phyloP scores from a whole-genome alignment of 92 coral and sea anemone genomes.

The Isaurus tuberculatus region DNA sequence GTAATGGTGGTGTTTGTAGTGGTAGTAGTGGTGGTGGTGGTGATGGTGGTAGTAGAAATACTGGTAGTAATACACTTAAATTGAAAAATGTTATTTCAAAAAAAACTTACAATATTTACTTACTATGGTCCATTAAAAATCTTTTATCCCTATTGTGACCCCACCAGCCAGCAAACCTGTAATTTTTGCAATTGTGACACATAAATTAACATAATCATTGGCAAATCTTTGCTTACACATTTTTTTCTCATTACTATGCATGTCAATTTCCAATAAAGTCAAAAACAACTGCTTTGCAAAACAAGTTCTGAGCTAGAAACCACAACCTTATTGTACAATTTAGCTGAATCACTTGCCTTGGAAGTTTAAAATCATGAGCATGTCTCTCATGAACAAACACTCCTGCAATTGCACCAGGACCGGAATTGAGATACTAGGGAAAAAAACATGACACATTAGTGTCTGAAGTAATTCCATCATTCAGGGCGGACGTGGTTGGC shows the following conservation, averaged over 20 bases:
- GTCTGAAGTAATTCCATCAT: too few species aligned
- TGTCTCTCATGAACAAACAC: conserved; percentile 95
- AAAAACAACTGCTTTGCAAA: too few species aligned
- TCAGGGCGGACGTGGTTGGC: too few species aligned
- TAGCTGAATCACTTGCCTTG: conserved; percentile 62
- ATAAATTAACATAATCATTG: too few species aligned
- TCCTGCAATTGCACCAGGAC: conserved; percentile 93
- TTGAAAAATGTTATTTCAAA: too few species aligned
- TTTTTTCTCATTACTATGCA: not conserved
- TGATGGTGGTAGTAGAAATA: not conserved
- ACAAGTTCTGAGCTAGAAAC: too few species aligned
- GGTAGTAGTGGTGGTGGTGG: not conserved
- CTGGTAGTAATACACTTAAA: not conserved
- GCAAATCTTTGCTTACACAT: not conserved
- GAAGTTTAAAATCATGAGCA: conserved; percentile 86
- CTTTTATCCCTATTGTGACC: conserved; percentile 84
- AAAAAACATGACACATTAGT: not conserved
- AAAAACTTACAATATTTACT: not conserved
- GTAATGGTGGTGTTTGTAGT: not conserved
- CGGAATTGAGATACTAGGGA: conserved; percentile 84
- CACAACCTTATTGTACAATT: not conserved
- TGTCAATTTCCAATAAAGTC: too few species aligned
- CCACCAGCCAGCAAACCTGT: conserved; percentile 98
- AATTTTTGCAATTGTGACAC: not conserved
- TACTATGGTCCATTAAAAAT: conserved; percentile 90